Conservation (phyloP, 2,888 invertebrate genomes). For the Xylota segnis region DNA sequence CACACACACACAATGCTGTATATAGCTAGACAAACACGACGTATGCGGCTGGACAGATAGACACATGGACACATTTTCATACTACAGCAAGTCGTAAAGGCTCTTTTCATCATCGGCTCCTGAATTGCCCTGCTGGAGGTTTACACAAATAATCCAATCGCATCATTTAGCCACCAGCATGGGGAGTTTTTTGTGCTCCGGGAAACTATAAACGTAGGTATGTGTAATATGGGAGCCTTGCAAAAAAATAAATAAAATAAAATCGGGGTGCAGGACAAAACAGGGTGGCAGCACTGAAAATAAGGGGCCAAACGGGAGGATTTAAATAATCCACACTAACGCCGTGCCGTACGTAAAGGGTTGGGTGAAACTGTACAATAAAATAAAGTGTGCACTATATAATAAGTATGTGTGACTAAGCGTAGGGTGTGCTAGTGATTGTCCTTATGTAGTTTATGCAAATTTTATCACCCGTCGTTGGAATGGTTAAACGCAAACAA, state of each 20-base stretch:
- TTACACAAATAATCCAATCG: slow-evolving; percentile 72
- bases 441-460: slow-evolving; percentile 48
- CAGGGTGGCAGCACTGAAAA: slow-evolving; percentile 34
- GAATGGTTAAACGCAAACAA: slow-evolving; percentile 2
- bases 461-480: slow-evolving; percentile 12
- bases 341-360: slow-evolving; percentile 1
- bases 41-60: slow-evolving; percentile 43
- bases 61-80: slow-evolving; percentile 23
- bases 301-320: slow-evolving; percentile 28
- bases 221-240: slow-evolving; percentile 37
- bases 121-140: slow-evolving; percentile 62
- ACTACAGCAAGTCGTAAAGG: slow-evolving; percentile 38
- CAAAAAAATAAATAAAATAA: slow-evolving; percentile 9
- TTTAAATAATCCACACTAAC: slow-evolving; percentile 54
- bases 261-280: slow-evolving; percentile 35
- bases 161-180: slow-evolving; percentile 63
- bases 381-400: slow-evolving; percentile 33
- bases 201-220: slow-evolving; percentile 14
- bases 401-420: slow-evolving; percentile 46
- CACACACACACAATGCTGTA: slow-evolving; percentile 18
- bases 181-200: slow-evolving; percentile 34
- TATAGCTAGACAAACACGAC: slow-evolving; percentile 10
- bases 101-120: slow-evolving; percentile 53
- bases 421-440: slow-evolving; percentile 38
- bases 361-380: slow-evolving; percentile 42